Conservation (phyloP, 2,888 invertebrate genomes). For the Neoitamus cyanurus region DNA sequence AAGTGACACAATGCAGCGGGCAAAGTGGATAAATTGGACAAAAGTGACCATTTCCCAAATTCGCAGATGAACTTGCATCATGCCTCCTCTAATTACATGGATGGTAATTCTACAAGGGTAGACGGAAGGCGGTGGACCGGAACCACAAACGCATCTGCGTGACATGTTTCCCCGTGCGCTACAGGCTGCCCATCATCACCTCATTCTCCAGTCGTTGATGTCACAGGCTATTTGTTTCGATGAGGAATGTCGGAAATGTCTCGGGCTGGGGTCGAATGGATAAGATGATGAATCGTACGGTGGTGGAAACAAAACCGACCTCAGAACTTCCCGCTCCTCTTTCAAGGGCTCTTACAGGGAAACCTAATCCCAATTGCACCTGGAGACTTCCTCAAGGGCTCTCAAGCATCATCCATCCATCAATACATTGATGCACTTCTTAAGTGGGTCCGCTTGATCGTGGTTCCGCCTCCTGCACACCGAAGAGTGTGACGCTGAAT, state of each 20-base stretch:
- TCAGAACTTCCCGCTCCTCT: not conserved
- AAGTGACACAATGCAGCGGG: not conserved
- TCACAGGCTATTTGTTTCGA: not conserved
- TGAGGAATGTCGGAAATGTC: not conserved
- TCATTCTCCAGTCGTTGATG: not conserved
- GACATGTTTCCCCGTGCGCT: not conserved
- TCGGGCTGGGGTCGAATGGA: not conserved
- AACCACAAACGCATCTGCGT: not conserved
- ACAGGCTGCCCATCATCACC: not conserved
- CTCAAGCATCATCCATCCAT: not conserved
- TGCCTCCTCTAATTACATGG: not conserved
- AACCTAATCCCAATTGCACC: slow-evolving; percentile 10
- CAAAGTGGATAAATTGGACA: not conserved
- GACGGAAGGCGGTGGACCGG: not conserved
- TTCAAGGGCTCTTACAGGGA: not conserved
- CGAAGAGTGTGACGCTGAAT: not conserved
- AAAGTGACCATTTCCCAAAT: not conserved
- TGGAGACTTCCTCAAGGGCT: not conserved
- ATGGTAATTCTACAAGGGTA: not conserved
- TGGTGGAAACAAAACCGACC: not conserved
- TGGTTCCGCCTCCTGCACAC: not conserved
- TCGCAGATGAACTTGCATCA: not conserved
- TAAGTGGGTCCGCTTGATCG: not conserved
- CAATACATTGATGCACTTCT: not conserved
- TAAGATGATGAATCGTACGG: not conserved